A percentile compares a stretch with the other conserved stretches of the same genome.
phyloP scores from a whole-genome alignment of 1,140 invertebrate species.

The Meloidogyne exigua region DNA sequence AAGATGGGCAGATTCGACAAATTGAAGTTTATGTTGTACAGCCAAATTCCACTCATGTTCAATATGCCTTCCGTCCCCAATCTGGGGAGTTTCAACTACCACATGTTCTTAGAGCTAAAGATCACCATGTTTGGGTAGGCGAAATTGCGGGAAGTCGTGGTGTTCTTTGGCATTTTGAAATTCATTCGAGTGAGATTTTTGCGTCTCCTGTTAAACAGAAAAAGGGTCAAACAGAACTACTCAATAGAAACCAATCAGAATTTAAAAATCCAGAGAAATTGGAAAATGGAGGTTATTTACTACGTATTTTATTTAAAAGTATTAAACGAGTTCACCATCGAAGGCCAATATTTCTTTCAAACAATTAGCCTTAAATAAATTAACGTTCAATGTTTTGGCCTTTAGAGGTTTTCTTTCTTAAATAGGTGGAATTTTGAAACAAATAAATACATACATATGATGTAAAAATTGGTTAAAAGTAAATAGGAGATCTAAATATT shows the following conservation, averaged over 20 bases:
- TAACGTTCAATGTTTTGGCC: no score
- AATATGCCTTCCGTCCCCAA: conserved; percentile 51
- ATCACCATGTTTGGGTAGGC: conserved; percentile 48
- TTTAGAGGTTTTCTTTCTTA: no score
- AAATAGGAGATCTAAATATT: no score
- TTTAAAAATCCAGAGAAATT: background rate
- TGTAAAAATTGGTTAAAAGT: no score
- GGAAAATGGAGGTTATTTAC: background rate
- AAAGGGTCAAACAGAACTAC: background rate
- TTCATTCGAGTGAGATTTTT: conserved; percentile 28
- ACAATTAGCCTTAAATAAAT: no score
- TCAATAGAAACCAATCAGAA: background rate
- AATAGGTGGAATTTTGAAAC: no score
- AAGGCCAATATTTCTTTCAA: no score
- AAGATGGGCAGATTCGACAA: conserved; percentile 10
- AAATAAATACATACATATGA: no score
- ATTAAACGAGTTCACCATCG: no score
- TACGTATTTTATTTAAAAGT: no score
- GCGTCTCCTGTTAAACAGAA: background rate
- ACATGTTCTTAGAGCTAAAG: conserved; percentile 49
- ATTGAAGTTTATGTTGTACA: conserved; percentile 34
- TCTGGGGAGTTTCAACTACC: conserved; percentile 45
- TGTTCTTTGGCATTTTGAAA: conserved; percentile 55
- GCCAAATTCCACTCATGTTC: conserved; percentile 29
- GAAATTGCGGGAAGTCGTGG: conserved; percentile 55